Evolutionary conservation across 2,888 invertebrate genomes (phyloP), one percentile per base, ranked within the genome.

Genomic region (Ormyrus nitidulus): DNA sequence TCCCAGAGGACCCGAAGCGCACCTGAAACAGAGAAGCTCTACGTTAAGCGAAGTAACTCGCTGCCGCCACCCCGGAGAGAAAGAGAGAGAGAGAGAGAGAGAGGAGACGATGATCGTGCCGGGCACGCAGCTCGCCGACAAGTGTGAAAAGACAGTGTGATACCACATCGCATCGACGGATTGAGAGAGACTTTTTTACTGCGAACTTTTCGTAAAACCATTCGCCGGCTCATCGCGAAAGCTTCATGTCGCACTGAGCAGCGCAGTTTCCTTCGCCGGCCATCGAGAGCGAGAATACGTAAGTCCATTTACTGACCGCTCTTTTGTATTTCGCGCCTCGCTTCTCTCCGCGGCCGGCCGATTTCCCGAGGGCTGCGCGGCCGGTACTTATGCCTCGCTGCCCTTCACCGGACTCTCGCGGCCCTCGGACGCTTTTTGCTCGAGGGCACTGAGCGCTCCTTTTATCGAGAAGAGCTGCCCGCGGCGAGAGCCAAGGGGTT

Each of bases 271-370:
- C 54, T 34, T 34, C 34, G 34, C 11, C 10, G 53, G 62, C 62
- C 48, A 70, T 11, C 65, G 49, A 59, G 65, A 59, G 6, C 65
- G 59, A 66, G 53, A 13, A 34, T 48, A 49, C 62, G 76, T 77
- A 54, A 77, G 76, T 77, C 13, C 44, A n/a, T 62, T 62, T 62
- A 6, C 10, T 44, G 46, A n/a, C 13, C 77, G 58, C 53, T 59
- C 66, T 61, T 78, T 78, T 78, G 66, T 78, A 78, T 72, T 78
- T 78, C 66, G 59, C 72, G 66, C 78, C 65, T 53, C 13, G 66
- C 66, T 68, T 54, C 66, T 53, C 66, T 54, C 46, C 19, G 46
- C 46, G 9, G 49, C 44, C 54, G 53, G 19, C 19, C 19, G 19
- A 19, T 19, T 19, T 19, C 34, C 34, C 34, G 34, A 34, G 34